phyloP scores from a whole-genome alignment of 2,113 vertebrate genomes.

The Dicrurus megarhynchus region DNA sequence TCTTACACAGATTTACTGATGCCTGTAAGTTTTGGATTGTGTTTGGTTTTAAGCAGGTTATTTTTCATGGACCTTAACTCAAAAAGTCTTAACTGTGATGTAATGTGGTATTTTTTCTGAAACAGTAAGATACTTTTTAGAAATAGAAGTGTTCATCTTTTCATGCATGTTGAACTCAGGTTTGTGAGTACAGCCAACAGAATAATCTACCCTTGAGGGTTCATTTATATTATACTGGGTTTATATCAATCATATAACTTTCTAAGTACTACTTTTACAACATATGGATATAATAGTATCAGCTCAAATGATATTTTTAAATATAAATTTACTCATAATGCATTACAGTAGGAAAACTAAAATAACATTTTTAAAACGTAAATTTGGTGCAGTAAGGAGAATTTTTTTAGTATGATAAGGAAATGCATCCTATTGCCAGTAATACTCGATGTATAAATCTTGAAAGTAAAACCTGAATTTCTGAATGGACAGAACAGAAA shows the following conservation, averaged over 20 bases:
- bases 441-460: not conserved
- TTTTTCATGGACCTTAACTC: not conserved
- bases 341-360: not conserved
- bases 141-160: not conserved
- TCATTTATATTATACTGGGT: not conserved
- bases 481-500: not conserved
- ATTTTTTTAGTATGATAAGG: not conserved
- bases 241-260: not conserved
- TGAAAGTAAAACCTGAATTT: not conserved
- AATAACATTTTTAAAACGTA: not conserved
- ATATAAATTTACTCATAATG: not conserved
- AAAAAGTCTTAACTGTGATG: not conserved
- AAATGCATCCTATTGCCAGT: not conserved
- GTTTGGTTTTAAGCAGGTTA: not conserved
- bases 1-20: not conserved
- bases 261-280: not conserved
- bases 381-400: not conserved
- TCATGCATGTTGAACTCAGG: not conserved
- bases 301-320: not conserved
- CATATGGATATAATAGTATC: not conserved
- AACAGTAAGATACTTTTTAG: not conserved
- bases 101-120: not conserved
- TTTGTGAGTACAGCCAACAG: not conserved
- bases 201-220: not conserved
- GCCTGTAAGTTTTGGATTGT: not conserved